Evolutionary conservation across 2,113 vertebrate genomes (phyloP).

Genomic region (Amphilophus citrinellus): DNA sequence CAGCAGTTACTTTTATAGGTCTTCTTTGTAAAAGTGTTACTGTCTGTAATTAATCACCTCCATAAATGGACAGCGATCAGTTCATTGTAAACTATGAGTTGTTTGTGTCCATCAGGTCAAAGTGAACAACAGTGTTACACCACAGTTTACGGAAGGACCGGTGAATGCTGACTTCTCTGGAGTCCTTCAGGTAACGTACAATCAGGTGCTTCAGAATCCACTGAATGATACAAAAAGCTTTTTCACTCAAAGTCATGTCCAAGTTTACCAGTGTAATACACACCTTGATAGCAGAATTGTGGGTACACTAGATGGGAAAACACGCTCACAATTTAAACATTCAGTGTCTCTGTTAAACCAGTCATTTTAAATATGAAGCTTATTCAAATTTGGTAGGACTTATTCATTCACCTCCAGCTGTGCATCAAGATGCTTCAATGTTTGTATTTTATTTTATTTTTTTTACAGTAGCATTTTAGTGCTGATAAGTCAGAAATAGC

Average conservation of each 20-base stretch:
- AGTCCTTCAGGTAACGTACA: slow-evolving; percentile 87
- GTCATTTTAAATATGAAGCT: background rate
- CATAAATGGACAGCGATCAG: background rate
- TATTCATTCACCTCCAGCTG: background rate
- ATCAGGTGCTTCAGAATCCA: background rate
- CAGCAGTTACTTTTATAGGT: background rate
- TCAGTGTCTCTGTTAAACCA: background rate
- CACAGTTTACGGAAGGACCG: slow-evolving; percentile 89
- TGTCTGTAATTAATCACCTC: background rate
- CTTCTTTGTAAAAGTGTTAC: too few species aligned
- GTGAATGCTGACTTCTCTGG: slow-evolving; percentile 90
- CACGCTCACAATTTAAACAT: background rate
- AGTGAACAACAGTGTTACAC: slow-evolving; percentile 86
- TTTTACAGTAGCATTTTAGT: background rate
- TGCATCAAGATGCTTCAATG: background rate
- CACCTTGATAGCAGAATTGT: background rate
- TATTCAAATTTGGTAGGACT: background rate
- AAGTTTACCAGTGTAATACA: background rate
- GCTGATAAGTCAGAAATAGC: background rate
- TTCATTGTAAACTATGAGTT: slow-evolving; percentile 4
- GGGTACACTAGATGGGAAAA: background rate
- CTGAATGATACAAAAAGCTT: background rate
- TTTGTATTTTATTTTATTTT: background rate
- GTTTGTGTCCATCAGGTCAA: slow-evolving; percentile 81
- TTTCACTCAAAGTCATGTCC: background rate